Evolutionary conservation across 53 echinoderm and acorn worm species (phyloP).

Genomic region (Crossaster papposus): DNA sequence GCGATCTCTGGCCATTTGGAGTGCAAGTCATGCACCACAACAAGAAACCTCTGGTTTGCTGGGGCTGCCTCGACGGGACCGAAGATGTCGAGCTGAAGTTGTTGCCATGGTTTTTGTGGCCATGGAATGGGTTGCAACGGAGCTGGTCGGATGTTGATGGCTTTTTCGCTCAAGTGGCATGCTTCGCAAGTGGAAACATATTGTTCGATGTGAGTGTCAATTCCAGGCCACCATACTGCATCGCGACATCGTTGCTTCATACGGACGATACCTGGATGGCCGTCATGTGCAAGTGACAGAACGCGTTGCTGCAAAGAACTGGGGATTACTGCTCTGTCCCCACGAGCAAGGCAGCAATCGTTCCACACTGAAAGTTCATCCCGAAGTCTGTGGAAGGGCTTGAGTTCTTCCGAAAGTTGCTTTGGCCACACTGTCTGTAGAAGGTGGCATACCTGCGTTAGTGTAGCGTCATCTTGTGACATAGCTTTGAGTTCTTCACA

Average conservation of each 20-base stretch:
- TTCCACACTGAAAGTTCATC: slow-evolving; percentile 56
- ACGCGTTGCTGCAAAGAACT: slow-evolving; percentile 18
- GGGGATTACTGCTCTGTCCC: slow-evolving; percentile 40
- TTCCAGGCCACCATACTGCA: slow-evolving; percentile 53
- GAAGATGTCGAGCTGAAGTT: slow-evolving; percentile 67
- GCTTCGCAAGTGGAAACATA: slow-evolving; percentile 16
- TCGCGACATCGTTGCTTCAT: slow-evolving; percentile 47
- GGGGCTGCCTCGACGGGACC: slow-evolving; percentile 64
- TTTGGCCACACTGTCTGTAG: slow-evolving; percentile 14
- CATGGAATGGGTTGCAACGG: too few species aligned
- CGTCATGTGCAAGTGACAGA: slow-evolving; percentile 40
- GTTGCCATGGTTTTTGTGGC: slow-evolving; percentile 58
- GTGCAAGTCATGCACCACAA: slow-evolving; percentile 67
- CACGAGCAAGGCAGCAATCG: slow-evolving; percentile 49
- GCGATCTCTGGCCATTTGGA: slow-evolving; percentile 73
- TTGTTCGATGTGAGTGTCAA: slow-evolving; percentile 41
- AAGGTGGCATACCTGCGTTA: slow-evolving; percentile 28
- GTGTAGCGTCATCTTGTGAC: slow-evolving; percentile 15
- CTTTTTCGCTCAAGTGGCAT: too few species aligned
- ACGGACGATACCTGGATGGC: slow-evolving; percentile 53
- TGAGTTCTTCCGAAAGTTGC: too few species aligned
- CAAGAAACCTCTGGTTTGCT: slow-evolving; percentile 43
- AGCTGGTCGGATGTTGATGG: too few species aligned
- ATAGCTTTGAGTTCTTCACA: slow-evolving; percentile 26
- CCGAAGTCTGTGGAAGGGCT: too few species aligned